phyloP scores from a whole-genome alignment of 2,113 vertebrate species.

The Phalacrocorax pelagicus region DNA sequence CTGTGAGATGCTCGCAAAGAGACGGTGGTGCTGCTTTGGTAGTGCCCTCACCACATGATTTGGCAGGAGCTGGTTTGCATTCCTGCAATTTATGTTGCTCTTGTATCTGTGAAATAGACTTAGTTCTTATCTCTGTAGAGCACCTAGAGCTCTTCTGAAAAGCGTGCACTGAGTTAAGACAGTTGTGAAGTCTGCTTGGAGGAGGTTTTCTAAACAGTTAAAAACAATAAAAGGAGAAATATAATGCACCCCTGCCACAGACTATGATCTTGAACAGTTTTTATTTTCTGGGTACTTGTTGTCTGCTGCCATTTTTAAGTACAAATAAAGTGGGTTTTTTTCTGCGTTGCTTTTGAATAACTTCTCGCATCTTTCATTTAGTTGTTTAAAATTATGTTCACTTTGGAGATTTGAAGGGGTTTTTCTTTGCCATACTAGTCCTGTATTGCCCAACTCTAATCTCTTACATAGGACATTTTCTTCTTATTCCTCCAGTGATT shows the following conservation, averaged over 20 bases:
- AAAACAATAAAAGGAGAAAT: background rate
- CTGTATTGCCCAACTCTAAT: background rate
- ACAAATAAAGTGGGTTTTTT: background rate
- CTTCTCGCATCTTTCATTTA: background rate
- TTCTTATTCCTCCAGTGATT: background rate
- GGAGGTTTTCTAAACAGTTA: background rate
- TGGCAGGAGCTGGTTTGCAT: background rate
- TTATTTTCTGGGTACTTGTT: background rate
- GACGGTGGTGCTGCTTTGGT: background rate
- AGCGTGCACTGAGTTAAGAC: background rate
- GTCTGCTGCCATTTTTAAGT: background rate
- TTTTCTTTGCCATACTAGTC: background rate
- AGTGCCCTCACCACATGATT: background rate
- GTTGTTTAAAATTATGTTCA: background rate
- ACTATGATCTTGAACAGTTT: background rate
- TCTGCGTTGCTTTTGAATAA: background rate
- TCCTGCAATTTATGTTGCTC: background rate
- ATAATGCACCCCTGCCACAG: background rate
- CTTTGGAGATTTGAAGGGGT: background rate
- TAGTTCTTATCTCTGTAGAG: background rate
- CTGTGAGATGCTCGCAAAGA: background rate
- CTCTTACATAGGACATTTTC: background rate
- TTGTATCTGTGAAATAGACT: background rate
- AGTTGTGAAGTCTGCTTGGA: conserved; percentile 7
- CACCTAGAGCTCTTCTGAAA: background rate